A percentile compares a stretch with the other conserved stretches of the same genome.
Conservation (phyloP, 2,797 vertebrate genomes). For the Spheniscus humboldti region DNA sequence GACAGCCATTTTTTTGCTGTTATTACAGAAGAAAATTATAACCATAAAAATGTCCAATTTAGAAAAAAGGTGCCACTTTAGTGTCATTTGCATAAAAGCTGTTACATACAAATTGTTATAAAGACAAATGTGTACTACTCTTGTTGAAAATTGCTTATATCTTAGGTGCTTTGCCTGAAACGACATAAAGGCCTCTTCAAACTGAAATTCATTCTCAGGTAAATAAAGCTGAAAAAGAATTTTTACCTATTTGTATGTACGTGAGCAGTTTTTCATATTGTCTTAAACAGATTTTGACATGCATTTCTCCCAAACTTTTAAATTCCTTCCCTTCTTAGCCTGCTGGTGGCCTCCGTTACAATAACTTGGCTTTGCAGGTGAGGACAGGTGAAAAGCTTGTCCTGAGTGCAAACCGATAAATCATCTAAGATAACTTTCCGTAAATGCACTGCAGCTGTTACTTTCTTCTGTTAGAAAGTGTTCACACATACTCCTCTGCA, state of each 20-base stretch:
- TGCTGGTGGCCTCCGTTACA: not conserved
- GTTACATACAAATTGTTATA: constrained; percentile 89
- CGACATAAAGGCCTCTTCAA: constrained; percentile 80
- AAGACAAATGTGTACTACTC: constrained; percentile 89
- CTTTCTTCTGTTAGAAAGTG: not conserved
- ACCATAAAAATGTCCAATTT: constrained; percentile 91
- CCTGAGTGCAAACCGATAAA: not conserved
- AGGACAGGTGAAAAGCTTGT: not conserved
- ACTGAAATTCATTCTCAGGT: constrained; percentile 82
- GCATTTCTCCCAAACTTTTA: not conserved
- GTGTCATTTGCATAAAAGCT: constrained; percentile 95
- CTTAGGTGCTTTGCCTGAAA: constrained; percentile 76
- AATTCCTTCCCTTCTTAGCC: not conserved
- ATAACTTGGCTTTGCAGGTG: not conserved
- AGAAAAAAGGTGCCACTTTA: constrained; percentile 87
- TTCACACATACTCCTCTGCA: not conserved
- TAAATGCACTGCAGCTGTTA: not conserved
- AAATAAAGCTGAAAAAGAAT: constrained; percentile 80
- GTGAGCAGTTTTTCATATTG: constrained; percentile 70
- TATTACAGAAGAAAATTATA: constrained; percentile 92
- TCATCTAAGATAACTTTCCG: not conserved
- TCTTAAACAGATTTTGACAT: constrained; percentile 59
- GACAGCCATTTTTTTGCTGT: constrained; percentile 83
- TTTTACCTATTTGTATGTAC: constrained; percentile 71
- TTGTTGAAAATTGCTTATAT: constrained; percentile 84